Conservation (phyloP, 2,888 invertebrate genomes). For the Tryphoninae sp. region DNA sequence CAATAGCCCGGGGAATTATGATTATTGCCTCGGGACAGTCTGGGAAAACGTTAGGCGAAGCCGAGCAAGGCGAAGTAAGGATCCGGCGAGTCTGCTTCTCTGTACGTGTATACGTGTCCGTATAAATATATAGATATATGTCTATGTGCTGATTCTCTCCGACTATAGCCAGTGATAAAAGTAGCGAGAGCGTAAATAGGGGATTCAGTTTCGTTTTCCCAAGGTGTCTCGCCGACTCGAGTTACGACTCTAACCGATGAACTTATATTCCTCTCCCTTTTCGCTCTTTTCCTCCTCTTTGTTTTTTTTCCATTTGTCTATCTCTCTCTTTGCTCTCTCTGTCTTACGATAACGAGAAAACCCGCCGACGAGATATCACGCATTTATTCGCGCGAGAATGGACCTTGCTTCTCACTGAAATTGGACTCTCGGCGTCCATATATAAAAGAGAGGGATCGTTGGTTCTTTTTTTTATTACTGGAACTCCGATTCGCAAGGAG, state of each 20-base stretch:
- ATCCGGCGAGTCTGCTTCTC: constrained; percentile 22
- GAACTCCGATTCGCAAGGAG: too few species aligned
- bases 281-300: constrained; percentile 45
- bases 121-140: too few species aligned
- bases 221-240: constrained; percentile 72
- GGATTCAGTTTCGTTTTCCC: constrained; percentile 74
- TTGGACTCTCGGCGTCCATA: constrained; percentile 41
- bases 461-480: not conserved
- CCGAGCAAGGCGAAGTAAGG: constrained; percentile 50
- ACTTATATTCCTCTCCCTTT: constrained; percentile 64
- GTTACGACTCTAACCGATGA: constrained; percentile 70
- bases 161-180: constrained; percentile 73
- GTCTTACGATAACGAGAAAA: constrained; percentile 52
- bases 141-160: constrained; percentile 19
- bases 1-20: constrained; percentile 76
- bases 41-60: constrained; percentile 64
- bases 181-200: constrained; percentile 74
- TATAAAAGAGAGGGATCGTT: constrained; percentile 10
- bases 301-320: constrained; percentile 36
- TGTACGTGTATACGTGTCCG: not conserved
- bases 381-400: constrained; percentile 48
- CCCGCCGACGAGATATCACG: constrained; percentile 49
- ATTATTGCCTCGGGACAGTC: constrained; percentile 73
- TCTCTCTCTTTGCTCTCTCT: constrained; percentile 13
- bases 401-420: constrained; percentile 33